Evolutionary conservation across 2,113 vertebrate genomes (phyloP).

Genomic region (Sander vitreus): DNA sequence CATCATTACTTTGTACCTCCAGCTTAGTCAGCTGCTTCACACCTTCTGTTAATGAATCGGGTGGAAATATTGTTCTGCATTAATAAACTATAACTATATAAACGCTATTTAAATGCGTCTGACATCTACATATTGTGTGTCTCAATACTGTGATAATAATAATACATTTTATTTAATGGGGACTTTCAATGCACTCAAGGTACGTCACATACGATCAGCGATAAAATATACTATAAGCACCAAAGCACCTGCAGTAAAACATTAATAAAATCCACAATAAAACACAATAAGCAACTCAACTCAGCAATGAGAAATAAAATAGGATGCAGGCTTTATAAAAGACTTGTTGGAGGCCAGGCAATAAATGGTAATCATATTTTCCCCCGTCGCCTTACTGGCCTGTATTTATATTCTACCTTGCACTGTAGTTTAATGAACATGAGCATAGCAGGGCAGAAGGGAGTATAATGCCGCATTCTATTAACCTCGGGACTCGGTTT

Average conservation of each 20-base stretch:
- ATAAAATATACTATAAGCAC: too few relatives aligned
- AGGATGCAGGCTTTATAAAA: not conserved
- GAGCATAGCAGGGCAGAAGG: constrained; percentile 46
- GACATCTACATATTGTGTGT: constrained; percentile 14
- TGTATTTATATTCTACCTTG: constrained; percentile 44
- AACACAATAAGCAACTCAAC: too few relatives aligned
- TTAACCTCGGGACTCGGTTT: too few relatives aligned
- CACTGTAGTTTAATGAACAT: constrained; percentile 50
- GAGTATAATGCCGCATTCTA: too few relatives aligned
- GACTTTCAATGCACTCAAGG: too few relatives aligned
- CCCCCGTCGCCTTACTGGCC: constrained; percentile 7
- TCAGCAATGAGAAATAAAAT: too few relatives aligned
- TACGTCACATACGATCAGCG: too few relatives aligned
- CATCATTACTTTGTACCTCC: constrained; percentile 33
- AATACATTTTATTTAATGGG: too few relatives aligned
- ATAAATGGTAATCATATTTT: constrained; percentile 58
- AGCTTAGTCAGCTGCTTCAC: constrained; percentile 62
- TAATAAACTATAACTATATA: constrained; percentile 64
- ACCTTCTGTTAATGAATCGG: constrained; percentile 50
- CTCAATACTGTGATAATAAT: constrained; percentile 5
- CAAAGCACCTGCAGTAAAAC: too few relatives aligned
- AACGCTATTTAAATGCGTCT: constrained; percentile 36
- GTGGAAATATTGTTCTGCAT: constrained; percentile 41
- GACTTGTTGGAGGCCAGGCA: constrained; percentile 31
- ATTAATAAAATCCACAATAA: too few relatives aligned